phyloP scores from a whole-genome alignment of 30 jellyfish, hydroid and myxozoan species.

The Chrysaora quinquecirrha region DNA sequence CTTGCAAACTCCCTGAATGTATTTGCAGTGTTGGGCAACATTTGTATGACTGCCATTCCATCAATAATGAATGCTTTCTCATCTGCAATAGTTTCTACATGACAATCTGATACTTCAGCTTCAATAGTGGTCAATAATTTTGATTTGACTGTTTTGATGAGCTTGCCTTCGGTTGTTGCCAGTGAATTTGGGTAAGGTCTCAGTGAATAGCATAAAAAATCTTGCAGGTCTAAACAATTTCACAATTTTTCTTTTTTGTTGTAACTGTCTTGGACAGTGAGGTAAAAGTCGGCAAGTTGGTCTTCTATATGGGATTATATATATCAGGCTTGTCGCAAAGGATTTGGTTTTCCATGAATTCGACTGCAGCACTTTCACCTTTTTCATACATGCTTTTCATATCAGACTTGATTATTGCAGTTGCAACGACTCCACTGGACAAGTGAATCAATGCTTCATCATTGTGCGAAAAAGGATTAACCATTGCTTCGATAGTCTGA shows the following conservation, averaged over 20 bases:
- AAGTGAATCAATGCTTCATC: slow-evolving; percentile 19
- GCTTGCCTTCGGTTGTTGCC: slow-evolving; percentile 51
- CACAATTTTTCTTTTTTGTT: slow-evolving; percentile 39
- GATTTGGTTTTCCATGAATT: slow-evolving; percentile 17
- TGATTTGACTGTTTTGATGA: slow-evolving; percentile 33
- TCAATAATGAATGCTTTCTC: slow-evolving; percentile 51
- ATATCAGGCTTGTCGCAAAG: slow-evolving; percentile 32
- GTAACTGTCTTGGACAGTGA: slow-evolving; percentile 22
- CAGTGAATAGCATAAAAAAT: slow-evolving; percentile 32
- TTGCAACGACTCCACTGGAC: slow-evolving; percentile 48
- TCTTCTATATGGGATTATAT: slow-evolving; percentile 36
- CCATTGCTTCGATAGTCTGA: slow-evolving; percentile 31
- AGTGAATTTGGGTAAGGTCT: slow-evolving; percentile 42
- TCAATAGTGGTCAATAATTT: slow-evolving; percentile 35
- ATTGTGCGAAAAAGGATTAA: slow-evolving; percentile 19
- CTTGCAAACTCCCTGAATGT: slow-evolving; percentile 53
- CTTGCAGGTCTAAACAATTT: slow-evolving; percentile 38
- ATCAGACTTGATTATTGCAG: slow-evolving; percentile 8
- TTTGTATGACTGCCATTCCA: slow-evolving; percentile 72
- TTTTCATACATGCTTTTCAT: slow-evolving; percentile 29
- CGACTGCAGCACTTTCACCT: slow-evolving; percentile 39
- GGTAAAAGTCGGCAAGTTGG: slow-evolving; percentile 40
- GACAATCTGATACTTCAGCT: slow-evolving; percentile 21
- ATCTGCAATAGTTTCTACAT: neutral
- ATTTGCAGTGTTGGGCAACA: slow-evolving; percentile 13